These are phyloP conservation scores for Drosophila mojavensis DNA, from an alignment of 1,140 invertebrate species.

Conservation along the genomic window DNA sequence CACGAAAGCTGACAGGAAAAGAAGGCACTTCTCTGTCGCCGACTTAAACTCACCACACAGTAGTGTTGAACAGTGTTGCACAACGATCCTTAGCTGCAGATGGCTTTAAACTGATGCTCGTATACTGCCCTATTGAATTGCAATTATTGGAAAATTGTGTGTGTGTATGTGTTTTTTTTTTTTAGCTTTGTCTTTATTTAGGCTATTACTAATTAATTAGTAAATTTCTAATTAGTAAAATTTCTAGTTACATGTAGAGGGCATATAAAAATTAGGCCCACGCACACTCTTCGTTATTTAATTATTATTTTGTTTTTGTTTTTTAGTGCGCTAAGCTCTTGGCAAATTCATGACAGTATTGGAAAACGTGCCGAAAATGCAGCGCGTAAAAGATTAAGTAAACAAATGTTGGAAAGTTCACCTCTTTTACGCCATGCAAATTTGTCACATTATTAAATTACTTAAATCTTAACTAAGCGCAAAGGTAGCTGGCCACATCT, in stretches of 20 bases:
- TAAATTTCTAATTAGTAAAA: conserved; percentile 79
- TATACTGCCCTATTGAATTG: neutral
- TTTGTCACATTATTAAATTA: conserved; percentile 32
- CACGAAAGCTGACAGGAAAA: conserved; percentile 41
- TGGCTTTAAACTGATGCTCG: neutral
- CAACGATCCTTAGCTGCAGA: neutral
- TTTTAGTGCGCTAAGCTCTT: conserved; percentile 56
- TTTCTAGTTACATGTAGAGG: conserved; percentile 70
- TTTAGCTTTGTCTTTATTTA: conserved; percentile 60
- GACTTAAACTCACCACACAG: conserved; percentile 12
- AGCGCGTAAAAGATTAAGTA: conserved; percentile 36
- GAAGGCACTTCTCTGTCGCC: conserved; percentile 6
- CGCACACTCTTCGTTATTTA: conserved; percentile 28
- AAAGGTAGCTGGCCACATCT: conserved; percentile 49
- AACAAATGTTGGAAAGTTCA: neutral
- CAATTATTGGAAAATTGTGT: neutral
- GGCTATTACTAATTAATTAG: conserved; percentile 78
- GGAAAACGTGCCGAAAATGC: conserved; percentile 51
- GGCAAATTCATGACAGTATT: conserved; percentile 58
- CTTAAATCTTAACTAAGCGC: conserved; percentile 50
- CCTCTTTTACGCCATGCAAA: conserved; percentile 48
- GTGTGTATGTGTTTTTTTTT: neutral
- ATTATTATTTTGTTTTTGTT: neutral
- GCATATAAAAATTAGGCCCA: conserved; percentile 60
- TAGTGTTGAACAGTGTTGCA: conserved; percentile 15